These are phyloP conservation scores for Siniperca scherzeri DNA, from an alignment of 2,797 vertebrate genomes.

Conservation along the genomic window DNA sequence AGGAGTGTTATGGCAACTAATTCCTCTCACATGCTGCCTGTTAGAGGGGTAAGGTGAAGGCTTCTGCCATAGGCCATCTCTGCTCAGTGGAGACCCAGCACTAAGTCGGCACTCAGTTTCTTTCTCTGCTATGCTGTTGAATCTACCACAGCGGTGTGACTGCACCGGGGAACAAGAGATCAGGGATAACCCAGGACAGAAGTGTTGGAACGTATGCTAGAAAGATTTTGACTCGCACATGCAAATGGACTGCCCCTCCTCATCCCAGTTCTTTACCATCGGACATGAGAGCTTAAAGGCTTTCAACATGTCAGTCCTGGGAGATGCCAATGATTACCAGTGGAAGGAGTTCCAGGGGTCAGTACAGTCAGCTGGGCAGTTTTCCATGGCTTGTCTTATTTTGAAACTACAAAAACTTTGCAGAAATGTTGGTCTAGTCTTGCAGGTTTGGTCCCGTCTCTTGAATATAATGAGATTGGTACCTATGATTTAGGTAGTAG, in stretches of 20 bases:
- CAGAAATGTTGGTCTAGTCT: background rate
- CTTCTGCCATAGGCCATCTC: constrained; percentile 36
- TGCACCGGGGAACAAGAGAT: background rate
- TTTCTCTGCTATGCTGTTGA: constrained; percentile 57
- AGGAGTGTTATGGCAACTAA: constrained; percentile 69
- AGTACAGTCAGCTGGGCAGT: constrained; percentile 59
- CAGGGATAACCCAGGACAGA: background rate
- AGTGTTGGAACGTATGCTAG: background rate
- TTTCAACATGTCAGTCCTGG: constrained; percentile 70
- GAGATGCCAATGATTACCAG: constrained; percentile 79
- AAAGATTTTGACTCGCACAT: constrained; percentile 47
- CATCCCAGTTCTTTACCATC: constrained; percentile 26
- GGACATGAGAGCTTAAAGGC: constrained; percentile 59
- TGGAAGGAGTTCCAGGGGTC: constrained; percentile 87
- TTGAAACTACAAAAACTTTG: background rate
- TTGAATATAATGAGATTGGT: background rate
- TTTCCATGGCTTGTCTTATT: background rate
- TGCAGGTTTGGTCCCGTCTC: background rate
- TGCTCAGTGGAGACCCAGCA: constrained; percentile 3
- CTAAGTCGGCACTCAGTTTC: background rate
- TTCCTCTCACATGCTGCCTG: constrained; percentile 84
- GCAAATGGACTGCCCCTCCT: constrained; percentile 42
- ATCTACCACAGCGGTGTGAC: constrained; percentile 67
- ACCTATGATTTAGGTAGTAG: background rate
- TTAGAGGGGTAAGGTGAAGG: constrained; percentile 64